These are phyloP conservation scores for Carcinoscorpius rotundicauda DNA, from an alignment of 1,140 invertebrate species.

Conservation along the genomic window DNA sequence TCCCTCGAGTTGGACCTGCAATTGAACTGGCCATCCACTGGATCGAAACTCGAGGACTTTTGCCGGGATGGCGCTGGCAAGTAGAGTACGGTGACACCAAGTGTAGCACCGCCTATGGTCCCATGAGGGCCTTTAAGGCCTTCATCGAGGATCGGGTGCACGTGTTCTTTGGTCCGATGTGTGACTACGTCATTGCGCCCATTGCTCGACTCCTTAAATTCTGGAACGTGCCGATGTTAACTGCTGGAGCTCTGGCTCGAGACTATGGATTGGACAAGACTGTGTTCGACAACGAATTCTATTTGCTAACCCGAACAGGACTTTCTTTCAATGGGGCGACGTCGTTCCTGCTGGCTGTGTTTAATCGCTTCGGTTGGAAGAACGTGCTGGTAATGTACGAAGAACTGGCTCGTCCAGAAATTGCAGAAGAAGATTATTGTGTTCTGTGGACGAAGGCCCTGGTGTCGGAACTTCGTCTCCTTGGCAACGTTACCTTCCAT, in stretches of 20 bases:
- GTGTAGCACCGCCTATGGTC: conserved; percentile 31
- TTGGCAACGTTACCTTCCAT: not conserved
- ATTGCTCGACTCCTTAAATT: conserved; percentile 62
- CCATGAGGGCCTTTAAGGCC: conserved; percentile 30
- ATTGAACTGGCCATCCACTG: not conserved
- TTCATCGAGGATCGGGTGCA: conserved; percentile 26
- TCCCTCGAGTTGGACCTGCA: not conserved
- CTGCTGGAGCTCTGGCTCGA: conserved; percentile 59
- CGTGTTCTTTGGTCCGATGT: conserved; percentile 27
- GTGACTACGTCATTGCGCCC: conserved; percentile 41
- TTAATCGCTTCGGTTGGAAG: not conserved
- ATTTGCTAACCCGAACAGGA: conserved; percentile 57
- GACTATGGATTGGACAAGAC: conserved; percentile 59
- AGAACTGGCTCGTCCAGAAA: not conserved
- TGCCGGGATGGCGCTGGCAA: conserved; percentile 1
- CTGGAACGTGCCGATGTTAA: conserved; percentile 57
- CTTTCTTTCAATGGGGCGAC: conserved; percentile 53
- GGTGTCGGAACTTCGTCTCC: not conserved
- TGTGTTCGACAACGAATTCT: conserved; percentile 54
- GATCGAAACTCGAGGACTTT: not conserved
- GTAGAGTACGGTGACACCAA: conserved; percentile 27
- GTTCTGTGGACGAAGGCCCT: conserved; percentile 2
- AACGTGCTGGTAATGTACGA: not conserved
- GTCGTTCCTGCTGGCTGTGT: conserved; percentile 34
- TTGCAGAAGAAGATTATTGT: conserved; percentile 1